Conservation (phyloP, 1,140 invertebrate species). For the Brachionus calyciflorus region DNA sequence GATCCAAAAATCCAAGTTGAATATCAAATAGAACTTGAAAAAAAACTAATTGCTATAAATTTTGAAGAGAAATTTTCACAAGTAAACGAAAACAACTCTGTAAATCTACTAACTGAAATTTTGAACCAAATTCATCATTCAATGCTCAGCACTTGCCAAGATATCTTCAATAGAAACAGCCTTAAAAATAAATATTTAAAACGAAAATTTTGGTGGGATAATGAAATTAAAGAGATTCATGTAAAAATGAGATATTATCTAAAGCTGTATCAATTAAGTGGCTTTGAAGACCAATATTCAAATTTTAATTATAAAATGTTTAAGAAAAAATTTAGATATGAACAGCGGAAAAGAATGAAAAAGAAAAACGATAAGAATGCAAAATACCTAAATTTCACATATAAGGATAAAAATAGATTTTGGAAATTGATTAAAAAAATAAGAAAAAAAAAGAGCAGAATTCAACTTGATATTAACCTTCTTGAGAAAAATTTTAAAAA, state of each 20-base stretch:
- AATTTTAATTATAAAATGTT: neutral
- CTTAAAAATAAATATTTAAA: neutral
- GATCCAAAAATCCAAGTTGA: neutral
- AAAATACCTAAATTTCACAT: neutral
- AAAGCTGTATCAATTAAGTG: neutral
- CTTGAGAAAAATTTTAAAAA: neutral
- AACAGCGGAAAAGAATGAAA: neutral
- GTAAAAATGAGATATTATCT: neutral
- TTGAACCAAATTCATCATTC: neutral
- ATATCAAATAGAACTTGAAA: neutral
- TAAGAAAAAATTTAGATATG: neutral
- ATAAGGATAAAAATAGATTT: neutral
- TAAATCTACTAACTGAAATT: neutral
- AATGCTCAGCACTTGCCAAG: neutral
- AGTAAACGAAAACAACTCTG: neutral
- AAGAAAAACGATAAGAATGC: constrained; percentile 5
- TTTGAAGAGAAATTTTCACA: neutral
- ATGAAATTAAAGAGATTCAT: neutral
- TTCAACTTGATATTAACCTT: neutral
- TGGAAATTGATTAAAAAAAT: constrained; percentile 15
- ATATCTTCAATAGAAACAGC: neutral
- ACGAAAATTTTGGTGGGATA: constrained; percentile 12
- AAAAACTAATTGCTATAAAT: neutral
- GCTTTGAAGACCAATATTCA: neutral
- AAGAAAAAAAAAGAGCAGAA: constrained; percentile 1